Percentiles rank a stretch among this genome's conserved stretches.
Conservation (phyloP, 2,797 vertebrate genomes). For the Eulemur mongoz region DNA sequence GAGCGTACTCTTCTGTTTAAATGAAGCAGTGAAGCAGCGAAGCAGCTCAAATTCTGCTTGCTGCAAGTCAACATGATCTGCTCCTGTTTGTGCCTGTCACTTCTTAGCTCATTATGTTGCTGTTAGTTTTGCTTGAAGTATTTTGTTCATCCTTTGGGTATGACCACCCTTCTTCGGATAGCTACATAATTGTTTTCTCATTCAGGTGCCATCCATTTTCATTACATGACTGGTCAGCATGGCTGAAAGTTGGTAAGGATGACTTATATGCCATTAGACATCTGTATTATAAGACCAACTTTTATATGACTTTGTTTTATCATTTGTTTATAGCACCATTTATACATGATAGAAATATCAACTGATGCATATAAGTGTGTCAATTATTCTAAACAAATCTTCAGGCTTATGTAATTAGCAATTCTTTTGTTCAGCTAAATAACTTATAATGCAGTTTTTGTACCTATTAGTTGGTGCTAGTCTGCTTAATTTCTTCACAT, state of each 20-base stretch:
- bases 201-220: conserved; percentile 71
- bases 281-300: conserved; percentile 51
- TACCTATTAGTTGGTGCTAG: neutral
- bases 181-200: conserved; percentile 62
- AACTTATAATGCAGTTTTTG: conserved; percentile 25
- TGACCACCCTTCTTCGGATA: conserved; percentile 40
- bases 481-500: conserved; percentile 30
- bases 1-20: conserved; percentile 59
- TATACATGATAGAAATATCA: conserved; percentile 42
- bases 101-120: conserved; percentile 65
- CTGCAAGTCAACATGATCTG: conserved; percentile 45
- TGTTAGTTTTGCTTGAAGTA: conserved; percentile 73
- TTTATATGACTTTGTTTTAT: conserved; percentile 53
- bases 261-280: conserved; percentile 57
- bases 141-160: conserved; percentile 63
- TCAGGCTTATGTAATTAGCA: conserved; percentile 48
- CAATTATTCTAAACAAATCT: conserved; percentile 37
- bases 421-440: conserved; percentile 26
- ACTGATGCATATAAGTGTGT: neutral
- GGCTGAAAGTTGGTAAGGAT: conserved; percentile 48
- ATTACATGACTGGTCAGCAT: conserved; percentile 60
- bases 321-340: conserved; percentile 40
- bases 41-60: neutral
- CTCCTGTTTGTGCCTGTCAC: conserved; percentile 20
- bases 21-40: conserved; percentile 35